Evolutionary conservation across 2,888 invertebrate species (phyloP).

Genomic region (Diarsia brunnea): DNA sequence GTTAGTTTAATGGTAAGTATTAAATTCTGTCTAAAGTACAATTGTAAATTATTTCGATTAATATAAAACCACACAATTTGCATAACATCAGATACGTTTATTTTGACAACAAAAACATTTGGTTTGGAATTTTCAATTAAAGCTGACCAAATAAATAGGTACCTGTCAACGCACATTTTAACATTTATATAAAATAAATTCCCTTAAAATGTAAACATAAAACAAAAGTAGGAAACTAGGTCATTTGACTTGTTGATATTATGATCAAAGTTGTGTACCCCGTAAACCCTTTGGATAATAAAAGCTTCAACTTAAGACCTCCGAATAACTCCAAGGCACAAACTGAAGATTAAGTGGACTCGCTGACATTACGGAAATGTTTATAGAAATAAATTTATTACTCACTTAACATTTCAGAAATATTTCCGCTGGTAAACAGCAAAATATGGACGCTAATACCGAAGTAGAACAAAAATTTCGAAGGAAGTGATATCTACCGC

Average conservation of each 20-base stretch:
- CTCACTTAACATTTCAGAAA: background rate
- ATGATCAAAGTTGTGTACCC: conserved; percentile 61
- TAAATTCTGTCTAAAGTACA: background rate
- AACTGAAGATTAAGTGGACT: conserved; percentile 60
- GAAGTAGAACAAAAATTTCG: background rate
- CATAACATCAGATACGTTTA: background rate
- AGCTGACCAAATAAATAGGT: conserved; percentile 17
- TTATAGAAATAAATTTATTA: conserved; percentile 44
- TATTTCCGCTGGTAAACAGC: background rate
- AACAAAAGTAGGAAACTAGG: conserved; percentile 53
- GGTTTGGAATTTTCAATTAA: conserved; percentile 16
- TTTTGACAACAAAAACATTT: background rate
- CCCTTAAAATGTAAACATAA: conserved; percentile 30
- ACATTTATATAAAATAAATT: conserved; percentile 17
- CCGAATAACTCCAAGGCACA: conserved; percentile 64
- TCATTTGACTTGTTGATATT: conserved; percentile 64
- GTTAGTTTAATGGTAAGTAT: conserved; percentile 3
- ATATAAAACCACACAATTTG: background rate
- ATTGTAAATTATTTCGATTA: background rate
- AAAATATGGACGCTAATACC: background rate
- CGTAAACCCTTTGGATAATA: conserved; percentile 61
- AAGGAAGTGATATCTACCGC: background rate
- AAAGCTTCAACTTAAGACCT: conserved; percentile 59
- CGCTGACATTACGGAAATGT: conserved; percentile 59
- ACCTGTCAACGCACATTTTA: conserved; percentile 6